A percentile compares a stretch with the other conserved stretches of the same genome.
These are phyloP conservation scores for Platyrinchus mystaceus DNA, from an alignment of 2,797 vertebrate genomes.

Conservation along the genomic window DNA sequence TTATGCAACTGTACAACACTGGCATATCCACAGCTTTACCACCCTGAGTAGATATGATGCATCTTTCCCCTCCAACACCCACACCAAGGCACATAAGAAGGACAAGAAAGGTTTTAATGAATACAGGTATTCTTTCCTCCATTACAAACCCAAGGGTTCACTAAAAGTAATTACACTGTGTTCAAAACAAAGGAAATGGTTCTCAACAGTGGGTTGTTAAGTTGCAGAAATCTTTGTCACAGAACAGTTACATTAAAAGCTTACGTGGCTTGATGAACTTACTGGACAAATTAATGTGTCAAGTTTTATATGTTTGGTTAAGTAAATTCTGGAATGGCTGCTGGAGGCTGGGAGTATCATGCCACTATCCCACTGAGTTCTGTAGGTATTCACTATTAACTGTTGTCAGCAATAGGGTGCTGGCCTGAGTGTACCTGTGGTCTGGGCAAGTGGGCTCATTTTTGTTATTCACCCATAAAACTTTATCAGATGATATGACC, in stretches of 20 bases:
- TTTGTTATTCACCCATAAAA: not conserved
- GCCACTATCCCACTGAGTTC: rapidly evolving
- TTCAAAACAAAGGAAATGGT: not conserved
- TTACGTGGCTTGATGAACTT: not conserved
- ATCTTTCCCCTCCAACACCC: too few species aligned
- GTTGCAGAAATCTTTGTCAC: not conserved
- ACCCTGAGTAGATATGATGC: too few species aligned
- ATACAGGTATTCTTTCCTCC: not conserved
- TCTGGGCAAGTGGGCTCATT: not conserved
- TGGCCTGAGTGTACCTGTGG: not conserved
- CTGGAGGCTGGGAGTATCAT: not conserved
- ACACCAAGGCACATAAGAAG: not conserved
- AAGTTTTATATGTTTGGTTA: not conserved
- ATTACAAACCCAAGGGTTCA: not conserved
- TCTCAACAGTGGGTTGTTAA: not conserved
- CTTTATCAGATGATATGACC: not conserved
- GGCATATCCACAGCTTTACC: not conserved
- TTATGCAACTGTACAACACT: not conserved
- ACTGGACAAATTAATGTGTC: not conserved
- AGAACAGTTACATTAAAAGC: not conserved
- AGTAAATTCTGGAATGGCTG: not conserved
- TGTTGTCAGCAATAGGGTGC: not conserved
- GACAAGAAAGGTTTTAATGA: not conserved
- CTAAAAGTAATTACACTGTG: not conserved
- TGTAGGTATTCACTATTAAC: not conserved